phyloP scores from a whole-genome alignment of 2,888 invertebrate species.

The Mythimna pallens region DNA sequence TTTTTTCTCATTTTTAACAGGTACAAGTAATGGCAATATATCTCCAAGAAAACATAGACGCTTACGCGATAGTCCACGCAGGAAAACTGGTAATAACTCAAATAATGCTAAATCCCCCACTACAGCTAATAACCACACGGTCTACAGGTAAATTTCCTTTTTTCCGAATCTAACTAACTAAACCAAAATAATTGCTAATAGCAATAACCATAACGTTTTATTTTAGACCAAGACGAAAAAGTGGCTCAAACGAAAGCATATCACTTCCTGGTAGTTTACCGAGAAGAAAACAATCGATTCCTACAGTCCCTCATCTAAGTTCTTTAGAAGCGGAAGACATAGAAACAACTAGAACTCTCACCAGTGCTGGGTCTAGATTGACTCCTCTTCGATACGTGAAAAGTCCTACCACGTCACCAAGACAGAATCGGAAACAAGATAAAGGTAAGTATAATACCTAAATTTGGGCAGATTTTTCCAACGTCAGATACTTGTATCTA shows the following conservation, averaged over 20 bases:
- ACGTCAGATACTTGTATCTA: background rate
- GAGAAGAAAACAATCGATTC: conserved; percentile 91
- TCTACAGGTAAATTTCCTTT: conserved; percentile 79
- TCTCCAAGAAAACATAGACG: conserved; percentile 92
- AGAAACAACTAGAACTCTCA: conserved; percentile 86
- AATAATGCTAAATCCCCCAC: conserved; percentile 90
- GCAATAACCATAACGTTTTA: conserved; percentile 4
- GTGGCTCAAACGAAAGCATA: conserved; percentile 91
- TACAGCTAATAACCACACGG: conserved; percentile 81
- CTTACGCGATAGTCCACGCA: conserved; percentile 92
- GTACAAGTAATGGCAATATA: conserved; percentile 85
- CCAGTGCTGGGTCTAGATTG: conserved; percentile 86
- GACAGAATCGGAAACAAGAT: conserved; percentile 86
- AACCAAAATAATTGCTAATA: background rate
- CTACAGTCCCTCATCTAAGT: conserved; percentile 86
- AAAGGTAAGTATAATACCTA: conserved; percentile 71
- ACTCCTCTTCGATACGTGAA: conserved; percentile 87
- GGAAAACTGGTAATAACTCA: conserved; percentile 91
- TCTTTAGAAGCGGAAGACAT: conserved; percentile 89
- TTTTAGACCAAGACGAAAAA: conserved; percentile 86
- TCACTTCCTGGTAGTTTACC: conserved; percentile 92
- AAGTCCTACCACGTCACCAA: conserved; percentile 89
- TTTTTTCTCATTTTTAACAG: conserved; percentile 64
- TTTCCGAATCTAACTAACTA: background rate
- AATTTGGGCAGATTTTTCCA: background rate